Evolutionary conservation across 2,888 invertebrate genomes (phyloP), one percentile per base, ranked within the genome.

Genomic region (Agonum fuliginosum): DNA sequence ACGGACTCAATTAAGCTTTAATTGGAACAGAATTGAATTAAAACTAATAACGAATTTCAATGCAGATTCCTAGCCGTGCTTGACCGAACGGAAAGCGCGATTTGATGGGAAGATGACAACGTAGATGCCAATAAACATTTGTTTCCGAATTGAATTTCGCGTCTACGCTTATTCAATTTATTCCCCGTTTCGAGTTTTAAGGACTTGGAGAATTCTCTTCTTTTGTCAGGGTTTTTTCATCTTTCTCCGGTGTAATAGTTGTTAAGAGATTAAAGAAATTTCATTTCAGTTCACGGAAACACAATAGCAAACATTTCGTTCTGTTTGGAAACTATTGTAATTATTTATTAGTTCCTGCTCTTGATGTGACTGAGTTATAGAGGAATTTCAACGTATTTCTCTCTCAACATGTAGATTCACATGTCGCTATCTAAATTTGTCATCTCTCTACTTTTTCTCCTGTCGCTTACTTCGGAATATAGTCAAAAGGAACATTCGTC

Each of bases 11-110:
- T 51, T 71, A 51, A 17, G 51, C 17, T 51, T 82, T 84, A 84
- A 86, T 85, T 84, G 83, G 82, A 82, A 83, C 84, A 83, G 83
- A 83, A 85, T 85, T 85, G 81, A 83, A 86, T 86, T 84, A 84
- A 79, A 80, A 79, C 72, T 80, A 80, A 80, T 81, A 82, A 82
- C 80, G 79, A 80, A 71, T 71, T 71, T 70, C 27, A 37, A 10
- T 22, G 37, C n/a, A 19, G 17, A 34, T 37, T 37, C 22, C 30
- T 30, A 46, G 24, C 17, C 10, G 51, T 71, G 71, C 71, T 71
- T 71, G 71, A 71, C 71, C 71, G 51, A 34, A 71, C 71, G 71
- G 71, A 71, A 71, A 71, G 51, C 34, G 30, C 51, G 71, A 71
- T 71, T 70, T 51, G 51, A 54, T 54, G 54, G 17, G 41, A 65